A percentile compares a stretch with the other conserved stretches of the same genome.
These are phyloP conservation scores for Heteromurus nitidus DNA, from an alignment of 2,888 invertebrate species.

Conservation along the genomic window DNA sequence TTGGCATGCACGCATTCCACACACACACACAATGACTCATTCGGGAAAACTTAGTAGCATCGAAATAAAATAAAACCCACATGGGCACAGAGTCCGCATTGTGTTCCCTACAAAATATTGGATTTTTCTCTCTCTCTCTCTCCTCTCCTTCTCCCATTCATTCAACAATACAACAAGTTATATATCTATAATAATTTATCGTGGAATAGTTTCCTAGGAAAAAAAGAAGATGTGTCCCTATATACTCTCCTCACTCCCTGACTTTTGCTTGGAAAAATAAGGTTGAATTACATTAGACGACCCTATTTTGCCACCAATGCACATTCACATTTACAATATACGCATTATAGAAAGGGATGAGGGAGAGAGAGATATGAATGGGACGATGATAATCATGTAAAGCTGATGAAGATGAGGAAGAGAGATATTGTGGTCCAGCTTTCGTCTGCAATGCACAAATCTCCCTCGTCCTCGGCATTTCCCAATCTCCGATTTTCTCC, in stretches of 20 bases:
- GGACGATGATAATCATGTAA: conserved; percentile 25
- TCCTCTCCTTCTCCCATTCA: background rate
- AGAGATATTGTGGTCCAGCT: conserved; percentile 14
- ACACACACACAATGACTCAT: conserved; percentile 19
- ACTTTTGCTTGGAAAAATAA: conserved; percentile 56
- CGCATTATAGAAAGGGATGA: background rate
- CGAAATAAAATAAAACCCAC: background rate
- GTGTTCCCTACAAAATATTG: background rate
- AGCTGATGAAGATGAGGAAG: conserved; percentile 24
- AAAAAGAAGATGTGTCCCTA: conserved; percentile 7
- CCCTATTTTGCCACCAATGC: conserved; percentile 24
- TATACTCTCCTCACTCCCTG: conserved; percentile 47
- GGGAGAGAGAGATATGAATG: conserved; percentile 23
- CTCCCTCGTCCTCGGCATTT: background rate
- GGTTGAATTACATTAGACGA: background rate
- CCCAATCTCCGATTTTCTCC: background rate
- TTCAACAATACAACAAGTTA: background rate
- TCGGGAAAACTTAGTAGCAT: conserved; percentile 10
- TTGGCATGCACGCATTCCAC: conserved; percentile 13
- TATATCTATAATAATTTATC: background rate
- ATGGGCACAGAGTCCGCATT: background rate
- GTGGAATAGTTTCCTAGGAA: background rate
- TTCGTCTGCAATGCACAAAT: background rate
- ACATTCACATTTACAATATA: background rate
- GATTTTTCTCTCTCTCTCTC: conserved; percentile 6